Conservation (phyloP, 1,140 invertebrate species). For the Drosophila melanogaster region DNA sequence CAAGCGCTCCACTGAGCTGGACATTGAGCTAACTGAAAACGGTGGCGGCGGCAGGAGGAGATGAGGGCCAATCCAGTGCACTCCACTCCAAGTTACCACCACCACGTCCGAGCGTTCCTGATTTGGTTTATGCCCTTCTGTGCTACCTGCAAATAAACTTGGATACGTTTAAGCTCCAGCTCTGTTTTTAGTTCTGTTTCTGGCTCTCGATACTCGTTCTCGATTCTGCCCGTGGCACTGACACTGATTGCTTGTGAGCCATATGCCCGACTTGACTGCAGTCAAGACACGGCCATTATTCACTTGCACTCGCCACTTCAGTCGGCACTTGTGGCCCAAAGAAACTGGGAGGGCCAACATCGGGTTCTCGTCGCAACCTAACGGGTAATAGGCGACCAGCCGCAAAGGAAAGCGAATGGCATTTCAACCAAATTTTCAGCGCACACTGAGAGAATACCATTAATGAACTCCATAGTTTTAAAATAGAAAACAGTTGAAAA, state of each 20-base stretch:
- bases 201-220: constrained; percentile 22
- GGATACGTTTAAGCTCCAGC: constrained; percentile 15
- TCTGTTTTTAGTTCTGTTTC: constrained; percentile 23
- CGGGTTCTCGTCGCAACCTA: constrained; percentile 19
- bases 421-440: background rate
- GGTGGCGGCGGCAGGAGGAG: constrained; percentile 7
- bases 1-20: constrained; percentile 67
- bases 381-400: constrained; percentile 22
- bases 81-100: constrained; percentile 1
- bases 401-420: constrained; percentile 26
- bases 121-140: constrained; percentile 51
- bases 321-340: constrained; percentile 2
- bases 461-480: too few species aligned
- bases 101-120: background rate
- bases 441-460: constrained; percentile 1
- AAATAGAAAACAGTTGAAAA: too few species aligned
- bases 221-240: constrained; percentile 67
- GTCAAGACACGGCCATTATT: constrained; percentile 67
- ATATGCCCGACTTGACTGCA: constrained; percentile 63
- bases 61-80: constrained; percentile 22
- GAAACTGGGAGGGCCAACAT: constrained; percentile 1
- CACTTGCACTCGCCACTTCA: constrained; percentile 66
- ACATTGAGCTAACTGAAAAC: constrained; percentile 60
- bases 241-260: constrained; percentile 73
- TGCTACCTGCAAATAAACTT: constrained; percentile 68